phyloP scores from a whole-genome alignment of 92 coral and sea anemone species.

The Palythoa heliodiscus region DNA sequence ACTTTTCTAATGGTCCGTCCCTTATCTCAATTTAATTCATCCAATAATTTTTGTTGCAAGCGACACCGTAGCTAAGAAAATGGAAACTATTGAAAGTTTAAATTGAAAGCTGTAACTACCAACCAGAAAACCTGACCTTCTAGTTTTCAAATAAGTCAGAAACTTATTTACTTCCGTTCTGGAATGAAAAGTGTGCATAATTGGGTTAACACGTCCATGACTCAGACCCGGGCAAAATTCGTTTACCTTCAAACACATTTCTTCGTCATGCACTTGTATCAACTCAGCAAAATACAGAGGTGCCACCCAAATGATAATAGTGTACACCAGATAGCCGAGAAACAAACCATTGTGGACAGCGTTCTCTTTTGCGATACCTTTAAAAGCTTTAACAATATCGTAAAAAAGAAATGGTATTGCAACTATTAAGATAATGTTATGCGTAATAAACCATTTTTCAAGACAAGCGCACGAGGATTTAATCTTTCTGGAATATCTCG shows the following conservation, averaged over 20 bases:
- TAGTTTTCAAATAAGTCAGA: constrained; percentile 49
- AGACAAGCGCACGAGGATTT: constrained; percentile 43
- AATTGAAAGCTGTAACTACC: constrained; percentile 68
- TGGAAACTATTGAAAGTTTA: constrained; percentile 59
- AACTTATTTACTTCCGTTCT: constrained; percentile 67
- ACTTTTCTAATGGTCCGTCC: no score
- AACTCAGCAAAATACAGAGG: constrained; percentile 63
- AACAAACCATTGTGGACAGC: constrained; percentile 56
- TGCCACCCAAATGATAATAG: constrained; percentile 57
- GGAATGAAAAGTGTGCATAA: constrained; percentile 45
- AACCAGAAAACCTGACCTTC: constrained; percentile 63
- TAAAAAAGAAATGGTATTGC: constrained; percentile 58
- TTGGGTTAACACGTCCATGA: constrained; percentile 35
- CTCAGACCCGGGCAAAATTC: constrained; percentile 59
- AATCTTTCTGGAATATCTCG: constrained; percentile 54
- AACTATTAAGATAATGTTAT: constrained; percentile 57
- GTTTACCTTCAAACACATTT: constrained; percentile 49
- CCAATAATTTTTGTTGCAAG: constrained; percentile 49
- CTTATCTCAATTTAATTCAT: constrained; percentile 28
- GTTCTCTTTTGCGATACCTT: constrained; percentile 9
- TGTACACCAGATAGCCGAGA: constrained; percentile 53
- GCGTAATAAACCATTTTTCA: constrained; percentile 54
- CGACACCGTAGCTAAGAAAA: constrained; percentile 53
- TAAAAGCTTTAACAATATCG: constrained; percentile 55
- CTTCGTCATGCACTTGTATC: constrained; percentile 55